Evolutionary conservation across 2,888 invertebrate genomes (phyloP), one percentile per base, ranked within the genome.

Genomic region (Alloplasta piceator): DNA sequence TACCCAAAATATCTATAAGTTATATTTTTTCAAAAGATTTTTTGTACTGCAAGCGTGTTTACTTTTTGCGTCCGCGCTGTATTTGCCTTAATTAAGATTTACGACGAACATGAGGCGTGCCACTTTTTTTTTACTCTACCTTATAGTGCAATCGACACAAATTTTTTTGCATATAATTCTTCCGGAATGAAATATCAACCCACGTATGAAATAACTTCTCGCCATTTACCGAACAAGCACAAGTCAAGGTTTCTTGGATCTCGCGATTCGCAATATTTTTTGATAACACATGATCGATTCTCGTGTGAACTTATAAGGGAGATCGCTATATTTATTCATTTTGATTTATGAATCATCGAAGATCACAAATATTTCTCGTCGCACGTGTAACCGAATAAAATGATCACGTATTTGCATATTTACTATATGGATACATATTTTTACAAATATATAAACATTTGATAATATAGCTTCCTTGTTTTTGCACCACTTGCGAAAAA

Each of bases 261-360:
- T 63, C 68, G 56, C 26, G 16, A 80, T 60, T 58, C 64, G 77
- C 64, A 46, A 58, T 56, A 14, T 38, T 50, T 39, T 63, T 66
- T 63, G 78, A 73, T 80, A 63, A 63, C 68, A 63, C 38, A 36
- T 38, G 46, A 64, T 43, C 61, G 68, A 73, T 43, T 26, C 16
- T 16, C 52, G 38, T 61, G 38, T 72, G 66, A 63, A 48, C 80
- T 77, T 80, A 80, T 80, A 80, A 63, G 77, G 77, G 73, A 41
- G 68, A 70, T 58, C 46, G 52, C 73, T 73, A 26, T 26, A 50
- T 63, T 73, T 73, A 77, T 77, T 68, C 73, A 56, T 68, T n/a
- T 26, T 26, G 46, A 41, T 9, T 60, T 46, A 36, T 77, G 77
- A 73, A 38, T 80, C 80, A 75, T 48, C 70, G 70, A 73, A 77